Conservation (phyloP, 2,113 vertebrate genomes). For the Rhabdornis inornatus region DNA sequence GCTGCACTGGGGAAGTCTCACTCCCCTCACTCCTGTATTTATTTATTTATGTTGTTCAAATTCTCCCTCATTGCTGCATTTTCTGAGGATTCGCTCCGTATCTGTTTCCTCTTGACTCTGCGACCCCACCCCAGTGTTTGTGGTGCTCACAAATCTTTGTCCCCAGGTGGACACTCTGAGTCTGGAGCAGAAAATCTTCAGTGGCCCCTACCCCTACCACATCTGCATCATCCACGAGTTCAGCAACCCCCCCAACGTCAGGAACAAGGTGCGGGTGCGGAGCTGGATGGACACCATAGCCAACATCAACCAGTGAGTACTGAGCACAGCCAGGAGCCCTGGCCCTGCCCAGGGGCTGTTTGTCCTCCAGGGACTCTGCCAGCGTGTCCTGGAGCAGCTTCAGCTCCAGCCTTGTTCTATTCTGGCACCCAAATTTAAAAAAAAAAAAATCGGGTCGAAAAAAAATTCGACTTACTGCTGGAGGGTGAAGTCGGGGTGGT, state of each 20-base stretch:
- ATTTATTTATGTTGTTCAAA: neutral
- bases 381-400: neutral
- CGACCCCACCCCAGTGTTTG: neutral
- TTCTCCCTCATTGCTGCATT: neutral
- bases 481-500: neutral
- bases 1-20: neutral
- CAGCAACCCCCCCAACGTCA: conserved; percentile 96
- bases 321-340: neutral
- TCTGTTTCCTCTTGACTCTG: neutral
- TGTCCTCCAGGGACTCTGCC: neutral
- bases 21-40: neutral
- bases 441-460: neutral
- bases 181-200: conserved; percentile 91
- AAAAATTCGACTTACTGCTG: neutral
- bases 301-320: conserved; percentile 92
- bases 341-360: conserved; percentile 76
- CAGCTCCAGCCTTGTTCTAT: neutral
- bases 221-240: conserved; percentile 97
- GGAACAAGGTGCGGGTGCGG: conserved; percentile 95
- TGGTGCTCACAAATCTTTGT: neutral
- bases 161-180: conserved; percentile 88
- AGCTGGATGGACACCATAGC: conserved; percentile 99
- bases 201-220: conserved; percentile 95
- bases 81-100: neutral
- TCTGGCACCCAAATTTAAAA: neutral